Evolutionary conservation across 2,797 vertebrate genomes (phyloP), one percentile per base, ranked within the genome.

Genomic region (Rhinella marina): DNA sequence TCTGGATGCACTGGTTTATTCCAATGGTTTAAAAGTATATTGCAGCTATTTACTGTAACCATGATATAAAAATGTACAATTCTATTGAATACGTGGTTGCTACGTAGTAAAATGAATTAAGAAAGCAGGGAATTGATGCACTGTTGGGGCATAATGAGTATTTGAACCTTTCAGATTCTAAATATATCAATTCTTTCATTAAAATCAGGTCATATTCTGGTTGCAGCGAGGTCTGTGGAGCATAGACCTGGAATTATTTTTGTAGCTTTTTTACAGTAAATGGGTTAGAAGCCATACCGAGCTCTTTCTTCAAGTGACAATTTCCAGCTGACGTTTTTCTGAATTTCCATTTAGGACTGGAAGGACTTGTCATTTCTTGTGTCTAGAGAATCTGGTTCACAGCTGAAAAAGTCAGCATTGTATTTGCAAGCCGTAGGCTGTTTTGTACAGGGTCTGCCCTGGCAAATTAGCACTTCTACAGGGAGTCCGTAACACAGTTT

Each of bases 391-490:
- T 79, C 62, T 50, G 70, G 81, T 89, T 86, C 81, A 87, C 88
- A 86, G 88, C 73, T 84, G 85, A 86, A 84, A 89, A 89, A 89
- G 85, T 89, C 85, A 86, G 85, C 81, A 84, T 86, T 89, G 88
- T 89, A 73, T 86, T 84, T 89, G 56, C 64, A 79, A 73, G 88
- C 85, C 75, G 52, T 78, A 84, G 85, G 88, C 88, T 86, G 75
- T 87, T 89, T 86, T 84, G 85, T 86, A 84, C 72, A 77, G 75
- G 88, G 85, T 61, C 88, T 84, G 81, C 73, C 81, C 85, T 86
- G 80, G 85, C 73, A 89, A 89, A 89, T 89, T 89, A 89, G 81
- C 88, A 87, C 88, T 89, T 86, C 85, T 89, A 64, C 81, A 80
- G 88, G 88, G 88, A 89, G 85, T 82, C 81, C 54, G 19, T 86